A percentile compares a stretch with the other conserved stretches of the same genome.
phyloP scores from a whole-genome alignment of 2,888 invertebrate genomes.

The Cecidostiba fungosa region DNA sequence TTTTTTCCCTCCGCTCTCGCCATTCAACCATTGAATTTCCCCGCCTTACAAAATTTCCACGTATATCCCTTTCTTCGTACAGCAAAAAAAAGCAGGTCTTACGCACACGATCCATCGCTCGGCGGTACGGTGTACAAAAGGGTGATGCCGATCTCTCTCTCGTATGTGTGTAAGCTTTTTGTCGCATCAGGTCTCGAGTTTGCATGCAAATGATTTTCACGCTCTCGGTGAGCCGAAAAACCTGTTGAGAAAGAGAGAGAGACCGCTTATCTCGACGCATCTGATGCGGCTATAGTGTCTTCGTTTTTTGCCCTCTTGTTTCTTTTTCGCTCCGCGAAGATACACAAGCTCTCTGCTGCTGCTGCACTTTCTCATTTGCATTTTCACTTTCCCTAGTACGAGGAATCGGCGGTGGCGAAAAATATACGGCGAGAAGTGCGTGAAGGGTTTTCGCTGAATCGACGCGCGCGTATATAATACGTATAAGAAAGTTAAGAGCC shows the following conservation, averaged over 20 bases:
- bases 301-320: neutral
- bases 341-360: neutral
- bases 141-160: neutral
- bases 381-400: constrained; percentile 26
- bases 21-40: neutral
- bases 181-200: neutral
- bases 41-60: neutral
- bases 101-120: neutral
- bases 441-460: neutral
- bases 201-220: constrained; percentile 31
- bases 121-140: neutral
- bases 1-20: neutral
- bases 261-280: constrained; percentile 21
- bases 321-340: neutral
- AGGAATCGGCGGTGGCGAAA: neutral
- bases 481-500: neutral
- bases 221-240: constrained; percentile 1
- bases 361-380: constrained; percentile 31
- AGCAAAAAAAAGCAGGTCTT: neutral
- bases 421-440: neutral
- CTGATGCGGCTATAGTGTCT: neutral
- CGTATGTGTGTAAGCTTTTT: constrained; percentile 5
- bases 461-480: neutral
- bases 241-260: constrained; percentile 12
- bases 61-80: neutral